Evolutionary conservation across 1,140 invertebrate genomes (phyloP).

Genomic region (Pseudomyrmex gracilis): DNA sequence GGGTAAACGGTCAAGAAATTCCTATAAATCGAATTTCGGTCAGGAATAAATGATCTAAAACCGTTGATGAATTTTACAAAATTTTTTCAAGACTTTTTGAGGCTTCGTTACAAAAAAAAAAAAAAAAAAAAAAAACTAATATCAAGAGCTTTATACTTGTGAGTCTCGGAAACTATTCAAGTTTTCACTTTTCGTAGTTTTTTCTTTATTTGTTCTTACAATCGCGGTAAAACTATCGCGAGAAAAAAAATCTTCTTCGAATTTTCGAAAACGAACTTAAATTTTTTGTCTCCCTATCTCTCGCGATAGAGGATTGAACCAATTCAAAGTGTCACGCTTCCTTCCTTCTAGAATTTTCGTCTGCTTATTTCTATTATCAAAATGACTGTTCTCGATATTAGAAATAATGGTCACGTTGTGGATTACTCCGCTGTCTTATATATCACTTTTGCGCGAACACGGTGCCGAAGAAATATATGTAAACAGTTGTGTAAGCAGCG

Average conservation of each 20-base stretch:
- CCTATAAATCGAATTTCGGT: not conserved
- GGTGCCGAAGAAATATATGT: conserved; percentile 14
- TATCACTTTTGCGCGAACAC: conserved; percentile 20
- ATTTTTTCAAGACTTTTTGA: not conserved
- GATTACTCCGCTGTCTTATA: not conserved
- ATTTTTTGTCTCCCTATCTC: not conserved
- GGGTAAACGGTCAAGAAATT: conserved; percentile 39
- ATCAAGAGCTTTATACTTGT: not conserved
- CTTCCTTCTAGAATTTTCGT: not conserved
- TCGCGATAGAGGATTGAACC: not conserved
- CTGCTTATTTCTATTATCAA: not conserved
- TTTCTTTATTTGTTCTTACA: no score
- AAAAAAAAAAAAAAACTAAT: no score
- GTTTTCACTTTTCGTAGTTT: no score
- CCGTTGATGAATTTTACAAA: not conserved
- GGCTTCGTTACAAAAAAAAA: no score
- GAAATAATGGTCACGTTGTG: not conserved
- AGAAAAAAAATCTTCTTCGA: no score
- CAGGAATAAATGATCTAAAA: conserved; percentile 5
- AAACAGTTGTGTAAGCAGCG: conserved; percentile 37
- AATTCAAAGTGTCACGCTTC: not conserved
- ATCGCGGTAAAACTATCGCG: no score
- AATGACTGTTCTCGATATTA: not conserved
- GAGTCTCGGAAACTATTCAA: no score
- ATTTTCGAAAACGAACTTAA: no score